Evolutionary conservation across 2,888 invertebrate genomes (phyloP).

Genomic region (Amorpha juglandis): DNA sequence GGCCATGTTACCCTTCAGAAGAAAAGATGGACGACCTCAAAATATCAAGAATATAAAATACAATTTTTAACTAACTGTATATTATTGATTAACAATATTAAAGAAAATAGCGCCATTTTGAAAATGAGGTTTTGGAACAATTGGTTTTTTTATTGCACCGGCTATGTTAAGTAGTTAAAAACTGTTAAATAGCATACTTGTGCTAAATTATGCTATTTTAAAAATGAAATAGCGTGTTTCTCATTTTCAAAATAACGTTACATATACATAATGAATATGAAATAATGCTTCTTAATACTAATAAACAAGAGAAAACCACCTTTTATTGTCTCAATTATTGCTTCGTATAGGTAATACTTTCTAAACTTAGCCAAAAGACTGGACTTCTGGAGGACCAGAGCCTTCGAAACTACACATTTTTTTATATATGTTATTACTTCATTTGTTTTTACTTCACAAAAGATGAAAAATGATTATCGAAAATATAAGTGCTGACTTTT

Average conservation of each 20-base stretch:
- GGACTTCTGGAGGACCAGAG: background rate
- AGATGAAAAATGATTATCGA: too few relatives aligned
- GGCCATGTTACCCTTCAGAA: background rate
- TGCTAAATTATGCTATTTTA: background rate
- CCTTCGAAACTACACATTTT: too few relatives aligned
- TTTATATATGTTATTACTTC: too few relatives aligned
- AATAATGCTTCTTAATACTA: conserved; percentile 4
- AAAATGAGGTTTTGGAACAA: background rate
- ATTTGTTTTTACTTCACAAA: too few relatives aligned
- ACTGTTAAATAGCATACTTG: background rate
- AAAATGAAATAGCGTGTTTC: background rate
- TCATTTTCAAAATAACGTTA: background rate
- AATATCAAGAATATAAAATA: background rate
- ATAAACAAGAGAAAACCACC: conserved; percentile 13
- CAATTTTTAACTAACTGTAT: background rate
- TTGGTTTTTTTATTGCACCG: conserved; percentile 11
- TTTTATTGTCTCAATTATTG: conserved; percentile 21
- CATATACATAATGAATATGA: background rate
- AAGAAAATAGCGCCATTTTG: background rate
- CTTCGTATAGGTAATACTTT: conserved; percentile 19
- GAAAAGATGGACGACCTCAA: background rate
- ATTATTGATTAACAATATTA: conserved; percentile 20
- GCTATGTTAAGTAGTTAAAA: conserved; percentile 13
- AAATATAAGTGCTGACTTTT: background rate
- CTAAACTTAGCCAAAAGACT: background rate